Conservation (phyloP, 2,797 vertebrate species). For the Adelosebastes latens region DNA sequence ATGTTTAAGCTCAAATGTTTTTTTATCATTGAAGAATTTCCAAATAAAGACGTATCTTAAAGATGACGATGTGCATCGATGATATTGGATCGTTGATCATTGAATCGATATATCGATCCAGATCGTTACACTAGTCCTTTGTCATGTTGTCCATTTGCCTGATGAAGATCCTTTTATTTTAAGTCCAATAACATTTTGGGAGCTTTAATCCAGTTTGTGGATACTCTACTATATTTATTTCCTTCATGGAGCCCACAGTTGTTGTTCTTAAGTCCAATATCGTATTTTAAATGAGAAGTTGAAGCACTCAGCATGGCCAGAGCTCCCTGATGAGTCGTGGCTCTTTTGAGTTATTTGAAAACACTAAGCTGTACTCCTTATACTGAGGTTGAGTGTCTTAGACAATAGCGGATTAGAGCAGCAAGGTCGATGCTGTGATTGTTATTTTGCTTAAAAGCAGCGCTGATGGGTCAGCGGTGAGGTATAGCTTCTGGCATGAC, state of each 20-base stretch:
- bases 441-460: slow-evolving; percentile 35
- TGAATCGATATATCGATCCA: no score
- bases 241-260: not conserved
- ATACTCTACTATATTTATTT: not conserved
- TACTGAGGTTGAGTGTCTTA: slow-evolving; percentile 30
- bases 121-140: no score
- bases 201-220: not conserved
- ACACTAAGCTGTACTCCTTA: slow-evolving; percentile 36
- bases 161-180: not conserved
- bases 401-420: slow-evolving; percentile 24
- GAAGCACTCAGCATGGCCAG: not conserved
- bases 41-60: no score
- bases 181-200: not conserved
- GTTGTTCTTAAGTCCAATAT: not conserved
- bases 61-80: no score
- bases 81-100: no score
- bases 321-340: slow-evolving; percentile 28
- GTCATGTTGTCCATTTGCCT: not conserved
- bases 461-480: slow-evolving; percentile 15
- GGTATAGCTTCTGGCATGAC: slow-evolving; percentile 31
- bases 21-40: no score
- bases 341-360: slow-evolving; percentile 12
- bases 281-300: slow-evolving; percentile 1
- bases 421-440: not conserved
- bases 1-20: no score